Conservation (phyloP, 2,113 vertebrate genomes). For the Rattus rattus region DNA sequence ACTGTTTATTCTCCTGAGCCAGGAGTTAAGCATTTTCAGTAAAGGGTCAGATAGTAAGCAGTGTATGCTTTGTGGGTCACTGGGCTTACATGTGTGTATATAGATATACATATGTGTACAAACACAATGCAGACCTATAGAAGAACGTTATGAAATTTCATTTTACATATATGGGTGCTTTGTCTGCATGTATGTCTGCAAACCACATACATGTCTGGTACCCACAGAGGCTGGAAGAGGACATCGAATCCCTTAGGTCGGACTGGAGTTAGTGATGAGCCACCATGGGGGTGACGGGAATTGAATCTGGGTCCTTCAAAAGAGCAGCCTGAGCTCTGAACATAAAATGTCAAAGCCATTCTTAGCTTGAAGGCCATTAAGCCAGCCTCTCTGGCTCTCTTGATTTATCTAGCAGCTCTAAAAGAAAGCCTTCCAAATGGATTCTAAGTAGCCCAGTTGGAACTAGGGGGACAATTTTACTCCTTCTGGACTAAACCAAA, state of each 20-base stretch:
- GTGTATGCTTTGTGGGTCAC: neutral
- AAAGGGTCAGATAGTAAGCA: neutral
- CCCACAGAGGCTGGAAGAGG: neutral
- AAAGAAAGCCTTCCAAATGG: neutral
- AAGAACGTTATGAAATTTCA: neutral
- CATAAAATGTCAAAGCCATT: constrained; percentile 32
- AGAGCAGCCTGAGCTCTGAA: neutral
- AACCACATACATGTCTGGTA: neutral
- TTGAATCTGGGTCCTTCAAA: neutral
- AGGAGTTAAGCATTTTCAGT: neutral
- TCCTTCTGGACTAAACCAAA: neutral
- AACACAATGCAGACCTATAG: neutral
- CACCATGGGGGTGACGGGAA: neutral
- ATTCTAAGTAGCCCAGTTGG: neutral
- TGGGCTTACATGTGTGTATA: neutral
- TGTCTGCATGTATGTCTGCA: neutral
- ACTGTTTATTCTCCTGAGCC: neutral
- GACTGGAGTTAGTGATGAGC: neutral
- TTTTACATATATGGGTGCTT: neutral
- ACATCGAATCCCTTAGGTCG: neutral
- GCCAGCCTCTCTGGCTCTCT: neutral
- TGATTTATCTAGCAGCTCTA: neutral
- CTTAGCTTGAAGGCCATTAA: neutral
- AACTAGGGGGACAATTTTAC: neutral
- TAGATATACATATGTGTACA: neutral